Evolutionary conservation across 2,797 vertebrate species (phyloP).

Genomic region (Anolis apletophallus): DNA sequence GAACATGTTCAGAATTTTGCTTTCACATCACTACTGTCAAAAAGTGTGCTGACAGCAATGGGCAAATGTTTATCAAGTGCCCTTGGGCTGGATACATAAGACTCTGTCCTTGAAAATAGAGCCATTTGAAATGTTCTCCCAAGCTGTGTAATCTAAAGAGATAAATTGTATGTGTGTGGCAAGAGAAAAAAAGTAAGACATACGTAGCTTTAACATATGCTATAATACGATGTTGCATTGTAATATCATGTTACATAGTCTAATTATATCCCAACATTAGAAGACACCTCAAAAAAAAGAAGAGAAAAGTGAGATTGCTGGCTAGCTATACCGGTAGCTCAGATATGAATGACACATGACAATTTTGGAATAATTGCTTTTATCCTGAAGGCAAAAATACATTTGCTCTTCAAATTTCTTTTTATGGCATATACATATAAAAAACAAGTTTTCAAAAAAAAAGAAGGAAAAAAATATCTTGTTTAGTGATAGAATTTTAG

Average conservation of each 20-base stretch:
- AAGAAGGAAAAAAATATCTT: conserved; percentile 25
- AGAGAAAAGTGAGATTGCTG: conserved; percentile 13
- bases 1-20: background rate
- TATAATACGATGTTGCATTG: background rate
- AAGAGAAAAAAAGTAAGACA: background rate
- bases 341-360: background rate
- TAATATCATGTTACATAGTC: background rate
- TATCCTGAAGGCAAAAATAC: conserved; percentile 46
- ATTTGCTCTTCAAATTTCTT: conserved; percentile 28
- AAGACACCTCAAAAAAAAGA: background rate
- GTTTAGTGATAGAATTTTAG: conserved; percentile 29
- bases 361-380: conserved; percentile 1
- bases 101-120: conserved; percentile 29
- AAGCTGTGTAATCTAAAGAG: background rate
- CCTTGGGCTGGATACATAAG: conserved; percentile 25
- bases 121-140: background rate
- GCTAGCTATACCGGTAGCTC: background rate
- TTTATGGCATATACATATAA: conserved; percentile 27
- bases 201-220: conserved; percentile 10
- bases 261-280: conserved; percentile 15
- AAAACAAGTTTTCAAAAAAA: background rate
- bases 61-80: conserved; percentile 38
- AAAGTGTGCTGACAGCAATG: background rate
- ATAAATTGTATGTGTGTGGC: background rate
- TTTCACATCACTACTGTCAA: background rate